Base-by-base conservation (phyloP, 2,888 invertebrate genomes). In the Schizaphis graminum region DNA sequence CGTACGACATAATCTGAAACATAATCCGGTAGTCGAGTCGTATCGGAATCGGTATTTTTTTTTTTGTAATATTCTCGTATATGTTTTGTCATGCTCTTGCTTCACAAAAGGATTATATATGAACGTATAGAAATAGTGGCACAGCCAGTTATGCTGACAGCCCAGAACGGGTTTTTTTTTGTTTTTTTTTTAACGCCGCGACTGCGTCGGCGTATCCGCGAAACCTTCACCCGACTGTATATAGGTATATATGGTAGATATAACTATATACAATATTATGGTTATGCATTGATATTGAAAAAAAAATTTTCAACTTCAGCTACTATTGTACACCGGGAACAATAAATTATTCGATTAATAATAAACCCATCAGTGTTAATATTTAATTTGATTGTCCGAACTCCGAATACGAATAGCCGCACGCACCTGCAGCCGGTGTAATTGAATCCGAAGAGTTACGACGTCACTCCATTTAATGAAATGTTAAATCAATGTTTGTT, bases 21-120 rank as follows among this genome's bases (percentile, higher is more conserved):
- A 94, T 94, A 94, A 94, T 94, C 94, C 90, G 91, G 94, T 94
- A 94, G 94, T 91, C 94, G 86, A 94, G 61, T 84, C 26, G 90
- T 94, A 91, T 91, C 86, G 61, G 41, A 91, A 94, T 92, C 85
- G 77, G 89, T 90, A 90, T 89, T 84, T 56, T 56, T 67, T 67
- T 67, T 77, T 77, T 35, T 16, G 21, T 67, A 53, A 92, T 92
- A 87, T 92, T 87, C 86, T 49, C 92, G 49, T 67, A 41, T 67
- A 28, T 67, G 92, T 92, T 92, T 92, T 92, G 87, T 92, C 87
- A 67, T 67, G 35, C 57, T 87, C 16, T 92, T 24, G 92, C 67
- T 53, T 92, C 92, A 92, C 92, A 87, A 87, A 88, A 92, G 61
- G 87, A 92, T 87, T 87, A 92, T 89, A 47, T 89, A 89, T 21